These are phyloP conservation scores for Salmo trutta DNA, from an alignment of 2,797 vertebrate species.

Conservation along the genomic window DNA sequence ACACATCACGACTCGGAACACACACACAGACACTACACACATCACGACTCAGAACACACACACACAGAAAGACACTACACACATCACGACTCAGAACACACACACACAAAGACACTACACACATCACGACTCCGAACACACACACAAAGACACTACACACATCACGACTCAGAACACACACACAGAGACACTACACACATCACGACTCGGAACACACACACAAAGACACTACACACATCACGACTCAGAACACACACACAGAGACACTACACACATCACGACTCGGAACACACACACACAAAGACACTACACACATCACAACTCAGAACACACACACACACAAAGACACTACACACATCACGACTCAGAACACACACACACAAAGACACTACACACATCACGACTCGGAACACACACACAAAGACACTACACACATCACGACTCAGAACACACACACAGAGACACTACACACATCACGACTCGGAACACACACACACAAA, in stretches of 20 bases:
- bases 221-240: too few species aligned
- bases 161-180: slow-evolving; percentile 45
- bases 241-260: too few species aligned
- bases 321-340: too few species aligned
- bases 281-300: slow-evolving; percentile 23
- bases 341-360: slow-evolving; percentile 35
- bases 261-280: slow-evolving; percentile 36
- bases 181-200: too few species aligned
- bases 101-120: too few species aligned
- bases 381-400: too few species aligned
- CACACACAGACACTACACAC: not conserved
- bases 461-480: slow-evolving; percentile 43
- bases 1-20: too few species aligned
- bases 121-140: too few species aligned
- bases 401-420: not conserved
- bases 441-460: too few species aligned
- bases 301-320: too few species aligned
- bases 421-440: too few species aligned
- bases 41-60: too few species aligned
- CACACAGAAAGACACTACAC: not conserved
- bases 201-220: not conserved
- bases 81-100: slow-evolving; percentile 48
- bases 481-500: slow-evolving; percentile 13
- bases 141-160: slow-evolving; percentile 9
- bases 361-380: slow-evolving; percentile 27